phyloP scores from a whole-genome alignment of 2,888 invertebrate species.

The Siphlonurus alternatus region DNA sequence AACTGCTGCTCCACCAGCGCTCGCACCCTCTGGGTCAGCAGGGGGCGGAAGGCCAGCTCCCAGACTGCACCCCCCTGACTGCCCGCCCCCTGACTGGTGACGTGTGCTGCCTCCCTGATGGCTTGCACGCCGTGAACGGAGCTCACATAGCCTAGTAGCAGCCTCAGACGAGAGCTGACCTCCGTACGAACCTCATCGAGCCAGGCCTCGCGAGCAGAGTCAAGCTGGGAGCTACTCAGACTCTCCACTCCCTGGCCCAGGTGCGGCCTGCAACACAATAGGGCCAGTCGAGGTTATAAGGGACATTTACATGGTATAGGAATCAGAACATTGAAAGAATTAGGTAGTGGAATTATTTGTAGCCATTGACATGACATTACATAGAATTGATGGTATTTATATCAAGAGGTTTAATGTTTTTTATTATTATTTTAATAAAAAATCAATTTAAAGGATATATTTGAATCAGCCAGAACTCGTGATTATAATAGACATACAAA shows the following conservation, averaged over 20 bases:
- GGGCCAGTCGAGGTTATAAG: background rate
- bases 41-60: constrained; percentile 52
- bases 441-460: too few species aligned
- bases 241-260: background rate
- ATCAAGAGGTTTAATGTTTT: too few species aligned
- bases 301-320: background rate
- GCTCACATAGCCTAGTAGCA: background rate
- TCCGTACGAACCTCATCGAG: background rate
- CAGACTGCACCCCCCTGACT: constrained; percentile 38
- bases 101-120: constrained; percentile 45
- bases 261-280: background rate
- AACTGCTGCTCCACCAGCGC: constrained; percentile 33
- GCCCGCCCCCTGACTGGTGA: background rate
- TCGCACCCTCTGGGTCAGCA: constrained; percentile 50
- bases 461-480: too few species aligned
- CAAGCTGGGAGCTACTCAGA: background rate
- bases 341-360: background rate
- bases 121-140: constrained; percentile 51
- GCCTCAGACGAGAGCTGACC: background rate
- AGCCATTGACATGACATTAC: too few species aligned
- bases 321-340: background rate
- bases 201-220: background rate
- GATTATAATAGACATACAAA: too few species aligned
- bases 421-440: too few species aligned
- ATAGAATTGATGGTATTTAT: too few species aligned